Base-by-base conservation (phyloP, 2,113 vertebrate species). In the Oncorhynchus mykiss region DNA sequence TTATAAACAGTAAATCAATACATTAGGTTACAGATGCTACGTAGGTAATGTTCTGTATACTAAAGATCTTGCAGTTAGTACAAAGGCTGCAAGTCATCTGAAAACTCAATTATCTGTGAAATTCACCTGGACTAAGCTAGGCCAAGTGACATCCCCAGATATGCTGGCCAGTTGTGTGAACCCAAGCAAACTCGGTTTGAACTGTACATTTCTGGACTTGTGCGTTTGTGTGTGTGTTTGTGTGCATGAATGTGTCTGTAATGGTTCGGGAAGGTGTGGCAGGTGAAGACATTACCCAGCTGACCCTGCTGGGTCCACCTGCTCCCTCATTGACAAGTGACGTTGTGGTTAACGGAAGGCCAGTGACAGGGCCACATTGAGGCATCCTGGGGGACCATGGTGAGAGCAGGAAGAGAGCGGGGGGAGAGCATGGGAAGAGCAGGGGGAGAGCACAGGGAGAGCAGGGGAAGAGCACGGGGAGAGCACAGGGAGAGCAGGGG, bases 231-330 rank as follows among this genome's bases (percentile, higher is more conserved):
- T 60, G 49, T 14, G 4, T 57, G 12, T 8, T 12, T 64, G 51
- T 73, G 71, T 71, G 54, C 80, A 64, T 20, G 20, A 25, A 54
- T 22, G 59, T 62, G 59, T 62, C 4, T 39, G 31, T 69, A 29
- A 39, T 74, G 48, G 67, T 78, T 79, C 81, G 90, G 88, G 85
- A 89, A 90, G 88, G 72, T 84, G 70, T 67, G 8, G 39, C 39
- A 2, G 39, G 39, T 45, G 88, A 90, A 82, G 88, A 82, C 77
- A 87, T 86, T 84, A 86, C 67, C 82, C 84, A 86, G 82, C 88
- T 89, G 88, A 90, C 51, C 89, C 88, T 31, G 86, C 92, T 91
- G 89, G 77, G 87, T 80, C 86, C 90, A 93, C 91, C 90, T 93
- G 92, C 89, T 90, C 85, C 82, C 79, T 71, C 2, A 60, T 71